phyloP scores from a whole-genome alignment of 2,888 invertebrate species.

The Mamestra brassicae region DNA sequence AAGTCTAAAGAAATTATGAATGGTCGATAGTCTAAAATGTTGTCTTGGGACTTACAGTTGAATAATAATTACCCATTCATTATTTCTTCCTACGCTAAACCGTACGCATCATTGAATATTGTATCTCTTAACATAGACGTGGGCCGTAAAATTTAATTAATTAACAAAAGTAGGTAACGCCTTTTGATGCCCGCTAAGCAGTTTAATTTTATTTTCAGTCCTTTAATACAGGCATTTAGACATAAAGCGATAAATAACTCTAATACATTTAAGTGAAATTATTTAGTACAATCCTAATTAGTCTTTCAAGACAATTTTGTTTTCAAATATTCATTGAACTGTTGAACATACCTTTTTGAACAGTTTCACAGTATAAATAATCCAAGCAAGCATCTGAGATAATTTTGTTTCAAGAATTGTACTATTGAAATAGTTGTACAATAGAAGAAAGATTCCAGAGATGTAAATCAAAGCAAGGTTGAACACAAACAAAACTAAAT shows the following conservation, averaged over 20 bases:
- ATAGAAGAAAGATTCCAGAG: neutral
- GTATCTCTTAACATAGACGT: neutral
- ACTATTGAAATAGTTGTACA: neutral
- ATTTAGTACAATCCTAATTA: conserved; percentile 31
- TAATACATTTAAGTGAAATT: conserved; percentile 39
- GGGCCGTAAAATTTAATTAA: conserved; percentile 14
- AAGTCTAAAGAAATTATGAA: neutral
- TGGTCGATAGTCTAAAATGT: neutral
- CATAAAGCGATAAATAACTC: conserved; percentile 29
- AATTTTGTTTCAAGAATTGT: neutral
- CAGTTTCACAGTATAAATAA: conserved; percentile 16
- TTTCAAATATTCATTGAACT: conserved; percentile 31
- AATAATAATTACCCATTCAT: conserved; percentile 10
- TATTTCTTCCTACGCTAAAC: neutral
- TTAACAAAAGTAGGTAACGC: conserved; percentile 15
- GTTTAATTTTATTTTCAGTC: conserved; percentile 20
- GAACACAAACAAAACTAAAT: neutral
- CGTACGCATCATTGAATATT: conserved; percentile 2
- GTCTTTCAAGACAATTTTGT: conserved; percentile 5
- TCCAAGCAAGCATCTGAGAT: conserved; percentile 17
- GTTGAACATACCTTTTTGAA: conserved; percentile 9
- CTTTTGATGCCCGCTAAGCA: conserved; percentile 10
- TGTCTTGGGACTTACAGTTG: neutral
- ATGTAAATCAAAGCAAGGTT: neutral
- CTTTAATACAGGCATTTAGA: conserved; percentile 12